Conservation (phyloP, 2,113 vertebrate genomes). For the Syngnathus typhle region DNA sequence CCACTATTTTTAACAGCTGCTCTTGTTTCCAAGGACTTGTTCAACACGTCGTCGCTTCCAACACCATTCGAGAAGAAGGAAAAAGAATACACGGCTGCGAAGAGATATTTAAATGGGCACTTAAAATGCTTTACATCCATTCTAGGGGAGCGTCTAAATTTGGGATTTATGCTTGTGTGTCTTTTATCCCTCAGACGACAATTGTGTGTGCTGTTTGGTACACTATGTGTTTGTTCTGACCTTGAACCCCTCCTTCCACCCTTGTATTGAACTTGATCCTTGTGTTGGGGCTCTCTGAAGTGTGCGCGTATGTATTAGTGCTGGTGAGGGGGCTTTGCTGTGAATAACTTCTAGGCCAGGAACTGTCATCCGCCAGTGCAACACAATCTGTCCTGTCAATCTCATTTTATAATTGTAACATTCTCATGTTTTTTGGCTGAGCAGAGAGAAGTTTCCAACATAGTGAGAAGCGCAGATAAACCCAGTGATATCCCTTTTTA, state of each 20-base stretch:
- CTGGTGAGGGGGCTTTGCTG: conserved; percentile 20
- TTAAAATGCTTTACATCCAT: neutral
- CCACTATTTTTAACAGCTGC: conserved; percentile 30
- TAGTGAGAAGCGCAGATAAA: conserved; percentile 21
- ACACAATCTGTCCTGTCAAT: conserved; percentile 68
- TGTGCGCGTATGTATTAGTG: conserved; percentile 9
- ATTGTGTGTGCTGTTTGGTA: conserved; percentile 34
- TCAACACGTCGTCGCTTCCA: conserved; percentile 12
- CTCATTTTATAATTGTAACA: conserved; percentile 73
- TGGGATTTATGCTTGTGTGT: conserved; percentile 6
- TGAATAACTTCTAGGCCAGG: conserved; percentile 65
- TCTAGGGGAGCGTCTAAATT: neutral
- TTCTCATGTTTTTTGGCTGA: conserved; percentile 67
- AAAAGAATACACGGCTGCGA: neutral
- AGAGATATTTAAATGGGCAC: neutral
- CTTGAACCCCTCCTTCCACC: conserved; percentile 41
- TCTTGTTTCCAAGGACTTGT: conserved; percentile 24
- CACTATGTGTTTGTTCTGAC: conserved; percentile 49
- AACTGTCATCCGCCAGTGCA: conserved; percentile 62
- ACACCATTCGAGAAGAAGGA: neutral
- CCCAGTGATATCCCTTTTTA: conserved; percentile 4
- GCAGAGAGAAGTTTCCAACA: conserved; percentile 58
- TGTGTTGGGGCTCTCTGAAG: conserved; percentile 30
- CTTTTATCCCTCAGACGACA: conserved; percentile 4
- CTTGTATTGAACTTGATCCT: conserved; percentile 42